Evolutionary conservation across 2,888 invertebrate species (phyloP), one percentile per base, ranked within the genome.

Genomic region (Andrena minutula): DNA sequence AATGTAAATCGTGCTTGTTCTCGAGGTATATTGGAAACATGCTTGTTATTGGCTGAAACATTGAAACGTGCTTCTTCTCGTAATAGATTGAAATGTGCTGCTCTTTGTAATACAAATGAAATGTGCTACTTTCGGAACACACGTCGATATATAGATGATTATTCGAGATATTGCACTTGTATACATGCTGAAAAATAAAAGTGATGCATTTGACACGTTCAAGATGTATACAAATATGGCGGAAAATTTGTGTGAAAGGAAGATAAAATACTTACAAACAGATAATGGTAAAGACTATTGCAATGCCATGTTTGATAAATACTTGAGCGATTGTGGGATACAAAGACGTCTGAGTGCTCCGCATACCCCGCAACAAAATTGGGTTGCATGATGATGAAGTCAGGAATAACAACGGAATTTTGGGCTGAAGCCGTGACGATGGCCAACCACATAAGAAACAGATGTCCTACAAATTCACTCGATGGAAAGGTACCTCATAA

Each of bases 381-480:
- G 35, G 41, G n/a, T 58, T 8, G 51, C 51, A 20, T 51, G 51
- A 51, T 51, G 20, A 5, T 51, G 5, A 16, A 51, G 20, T 16
- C 51, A 32, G 41, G 26, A 64, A 12, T 64, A 0, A 1, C 64
- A 23, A 10, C n/a, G 6, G 1, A 23, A 28, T 49, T 49, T 16
- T 65, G 28, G 49, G 28, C 49, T 28, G 65, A 65, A 41, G 65
- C 32, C 7, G 2, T 61, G 5, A 32, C 2, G 16, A 61, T n/a
- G 32, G 61, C 61, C 1, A 61, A 61, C n/a, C n/a, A 49, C 7
- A 49, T 49, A 26, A 65, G 65, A 28, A 65, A 65, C 20, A 65
- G 49, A 65, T 47, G 12, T n/a, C 65, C 65, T 28, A 65, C 49
- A 12, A 47, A 16, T 5, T 26, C 49, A 28, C 41, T 65, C 4